These are phyloP conservation scores for Epistrophella euchroma DNA, from an alignment of 2,888 invertebrate genomes.

Conservation along the genomic window DNA sequence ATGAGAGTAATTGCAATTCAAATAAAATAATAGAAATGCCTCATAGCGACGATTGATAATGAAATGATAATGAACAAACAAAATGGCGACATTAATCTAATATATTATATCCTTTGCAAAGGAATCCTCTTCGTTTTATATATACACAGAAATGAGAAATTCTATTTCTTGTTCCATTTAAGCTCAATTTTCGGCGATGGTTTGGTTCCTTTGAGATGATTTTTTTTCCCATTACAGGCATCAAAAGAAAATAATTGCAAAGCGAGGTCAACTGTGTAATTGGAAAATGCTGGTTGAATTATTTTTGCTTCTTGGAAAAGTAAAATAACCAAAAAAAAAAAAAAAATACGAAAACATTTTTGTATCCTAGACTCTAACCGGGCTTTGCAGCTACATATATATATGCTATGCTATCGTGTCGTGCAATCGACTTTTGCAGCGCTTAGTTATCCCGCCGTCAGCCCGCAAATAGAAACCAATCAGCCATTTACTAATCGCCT, in stretches of 20 bases:
- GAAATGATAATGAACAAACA: conserved; percentile 56
- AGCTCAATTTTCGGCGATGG: conserved; percentile 55
- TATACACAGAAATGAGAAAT: no score
- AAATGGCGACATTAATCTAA: conserved; percentile 62
- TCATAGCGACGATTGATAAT: conserved; percentile 50
- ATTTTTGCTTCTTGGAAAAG: conserved; percentile 33
- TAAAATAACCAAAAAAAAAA: background rate
- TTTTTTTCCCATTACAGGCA: conserved; percentile 67
- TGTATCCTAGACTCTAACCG: conserved; percentile 15
- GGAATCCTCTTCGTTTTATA: background rate
- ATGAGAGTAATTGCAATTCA: conserved; percentile 52
- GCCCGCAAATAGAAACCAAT: conserved; percentile 69
- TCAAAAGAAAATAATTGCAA: conserved; percentile 74
- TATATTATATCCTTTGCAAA: background rate
- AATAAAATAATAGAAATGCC: conserved; percentile 18
- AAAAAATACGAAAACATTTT: conserved; percentile 8
- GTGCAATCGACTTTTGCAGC: conserved; percentile 67
- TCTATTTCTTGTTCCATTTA: conserved; percentile 60
- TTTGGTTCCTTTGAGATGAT: conserved; percentile 57
- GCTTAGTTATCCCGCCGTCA: conserved; percentile 66
- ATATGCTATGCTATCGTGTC: conserved; percentile 26
- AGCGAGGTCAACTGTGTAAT: conserved; percentile 76
- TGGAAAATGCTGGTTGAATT: conserved; percentile 69
- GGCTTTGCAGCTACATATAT: background rate
- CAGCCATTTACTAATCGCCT: conserved; percentile 72